These are phyloP conservation scores for Caradrina kadenii DNA, from an alignment of 2,888 invertebrate species.

Conservation along the genomic window DNA sequence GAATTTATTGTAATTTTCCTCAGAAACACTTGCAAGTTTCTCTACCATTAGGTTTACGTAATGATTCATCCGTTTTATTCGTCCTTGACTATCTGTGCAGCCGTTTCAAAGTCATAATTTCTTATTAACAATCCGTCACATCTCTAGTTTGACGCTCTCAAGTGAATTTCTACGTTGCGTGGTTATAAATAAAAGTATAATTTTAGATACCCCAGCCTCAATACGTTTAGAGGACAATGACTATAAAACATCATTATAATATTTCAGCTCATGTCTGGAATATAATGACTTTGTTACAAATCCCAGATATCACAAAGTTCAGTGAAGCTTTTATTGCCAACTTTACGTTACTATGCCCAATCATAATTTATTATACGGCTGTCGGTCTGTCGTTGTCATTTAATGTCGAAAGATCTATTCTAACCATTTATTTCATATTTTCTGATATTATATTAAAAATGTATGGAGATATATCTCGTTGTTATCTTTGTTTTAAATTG, in stretches of 20 bases:
- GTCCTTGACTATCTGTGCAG: constrained; percentile 44
- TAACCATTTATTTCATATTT: neutral
- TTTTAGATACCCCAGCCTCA: constrained; percentile 72
- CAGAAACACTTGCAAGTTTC: constrained; percentile 24
- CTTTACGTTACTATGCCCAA: neutral
- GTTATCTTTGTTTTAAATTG: neutral
- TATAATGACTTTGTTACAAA: constrained; percentile 24
- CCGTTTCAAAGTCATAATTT: constrained; percentile 56
- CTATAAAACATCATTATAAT: constrained; percentile 53
- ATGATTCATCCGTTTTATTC: constrained; percentile 35
- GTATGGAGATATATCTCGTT: neutral
- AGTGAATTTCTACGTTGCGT: constrained; percentile 61
- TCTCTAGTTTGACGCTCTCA: constrained; percentile 60
- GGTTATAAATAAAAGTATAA: constrained; percentile 73
- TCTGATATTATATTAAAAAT: neutral
- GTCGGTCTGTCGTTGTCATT: neutral
- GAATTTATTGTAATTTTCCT: constrained; percentile 39
- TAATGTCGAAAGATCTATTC: constrained; percentile 6
- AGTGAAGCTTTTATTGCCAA: constrained; percentile 26
- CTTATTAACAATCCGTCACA: constrained; percentile 60
- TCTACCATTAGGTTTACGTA: constrained; percentile 35
- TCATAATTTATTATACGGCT: neutral
- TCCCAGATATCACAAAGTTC: constrained; percentile 16
- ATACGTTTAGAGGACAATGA: constrained; percentile 70
- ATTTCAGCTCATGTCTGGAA: constrained; percentile 41